Evolutionary conservation across 2,113 vertebrate species (phyloP), one percentile per base, ranked within the genome.

Genomic region (Zonotrichia leucophrys): DNA sequence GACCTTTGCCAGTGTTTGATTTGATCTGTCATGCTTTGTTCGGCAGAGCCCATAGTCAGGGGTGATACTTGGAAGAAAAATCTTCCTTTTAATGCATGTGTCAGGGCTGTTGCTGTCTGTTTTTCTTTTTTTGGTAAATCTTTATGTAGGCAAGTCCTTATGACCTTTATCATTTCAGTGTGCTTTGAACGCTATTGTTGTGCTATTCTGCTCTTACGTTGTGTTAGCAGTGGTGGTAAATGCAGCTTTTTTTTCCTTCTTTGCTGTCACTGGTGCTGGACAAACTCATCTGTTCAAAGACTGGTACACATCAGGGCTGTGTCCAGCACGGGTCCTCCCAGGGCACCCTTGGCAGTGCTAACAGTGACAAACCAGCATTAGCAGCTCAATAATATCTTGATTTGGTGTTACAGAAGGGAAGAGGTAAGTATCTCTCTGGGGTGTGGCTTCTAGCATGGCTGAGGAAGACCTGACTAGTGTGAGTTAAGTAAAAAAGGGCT

Each of bases 241-340:
- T 47, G 41, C 42, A 62, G 10, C 11, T 16, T 66, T 37, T 21
- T 28, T 73, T 20, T 33, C 21, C 33, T n/a, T 14, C 39, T 47
- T 24, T 11, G 5, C 41, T 0, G 0, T 67, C 53, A 46, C 21
- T 35, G 16, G 7, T 47, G n/a, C 30, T 68, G 44, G 35, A 24
- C 55, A 33, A 86, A 28, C 10, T 59, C 15, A 7, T 8, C n/a
- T 66, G 3, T 35, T 74, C n/a, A 10, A 52, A 87, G 53, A 9
- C 19, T 10, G 13, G 31, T 15, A 25, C 27, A 25, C 30, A 5
- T 23, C n/a, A 52, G 59, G 18, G n/a, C 53, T 31, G 2, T n/a
- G 60, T 69, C 41, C 55, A 69, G 46, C 31, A 4, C 24, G n/a
- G n/a, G 7, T 52, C 22, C 28, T 89, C 25, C 15, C 33, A 31